Base-by-base conservation (phyloP, 2,888 invertebrate species). In the Scrobipalpa atriplicella region DNA sequence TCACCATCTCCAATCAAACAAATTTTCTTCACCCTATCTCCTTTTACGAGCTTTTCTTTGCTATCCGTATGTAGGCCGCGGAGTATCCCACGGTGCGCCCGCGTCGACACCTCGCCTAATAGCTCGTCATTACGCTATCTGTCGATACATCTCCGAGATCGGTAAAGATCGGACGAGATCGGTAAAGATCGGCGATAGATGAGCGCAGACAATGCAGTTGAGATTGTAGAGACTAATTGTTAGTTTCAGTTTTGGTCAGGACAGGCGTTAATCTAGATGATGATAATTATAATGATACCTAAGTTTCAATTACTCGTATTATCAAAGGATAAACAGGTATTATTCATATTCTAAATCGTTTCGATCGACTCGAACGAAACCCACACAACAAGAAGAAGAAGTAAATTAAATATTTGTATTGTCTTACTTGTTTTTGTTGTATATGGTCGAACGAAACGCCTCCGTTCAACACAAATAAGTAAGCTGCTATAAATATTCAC, bases 51-150 rank as follows among this genome's bases (percentile, higher is more conserved):
- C 18, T 29, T 18, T 71, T 73, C 70, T 71, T 72, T 43, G 70
- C 70, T 64, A 54, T 69, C 52, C 66, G 71, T 81, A 90, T 87
- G 89, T 91, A 82, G 90, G 91, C 80, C 90, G 86, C 76, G 77
- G 73, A 75, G 77, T 82, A 86, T 91, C 92, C 89, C 92, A 91
- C 92, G 91, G 81, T 79, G 78, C 65, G 64, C 29, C 29, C 19
- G 78, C 84, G 84, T 90, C 90, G 85, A 89, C 90, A 88, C 89
- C 89, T 89, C 73, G 83, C 80, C 79, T 88, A 89, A 87, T 90
- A 84, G 87, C 83, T 78, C 82, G 83, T 88, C 88, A 90, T 91
- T 90, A 90, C 84, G 78, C 78, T 89, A 90, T 91, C 89, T 84
- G 75, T 78, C 84, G 87, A 87, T 90, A 87, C 85, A 89, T 90